Percentiles rank a stretch among this genome's conserved stretches.
Conservation (phyloP, 2,797 vertebrate genomes). For the Cynopterus sphinx region DNA sequence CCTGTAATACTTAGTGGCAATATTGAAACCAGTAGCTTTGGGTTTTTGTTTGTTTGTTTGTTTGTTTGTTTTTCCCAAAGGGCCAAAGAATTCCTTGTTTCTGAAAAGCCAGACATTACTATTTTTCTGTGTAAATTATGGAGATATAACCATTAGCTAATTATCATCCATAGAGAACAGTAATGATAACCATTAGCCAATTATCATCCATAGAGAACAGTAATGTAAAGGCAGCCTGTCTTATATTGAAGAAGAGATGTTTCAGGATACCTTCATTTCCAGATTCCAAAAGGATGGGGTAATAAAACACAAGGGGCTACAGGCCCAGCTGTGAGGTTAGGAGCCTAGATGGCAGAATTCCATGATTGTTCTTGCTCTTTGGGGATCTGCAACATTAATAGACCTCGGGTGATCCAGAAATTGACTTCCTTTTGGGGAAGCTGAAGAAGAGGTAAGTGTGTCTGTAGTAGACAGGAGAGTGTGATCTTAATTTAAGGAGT, state of each 20-base stretch:
- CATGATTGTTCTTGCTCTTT: constrained; percentile 57
- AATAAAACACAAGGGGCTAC: constrained; percentile 64
- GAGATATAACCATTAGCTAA: not conserved
- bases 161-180: not conserved
- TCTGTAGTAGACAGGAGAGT: constrained; percentile 17
- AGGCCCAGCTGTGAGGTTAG: constrained; percentile 72
- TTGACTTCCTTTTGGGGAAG: constrained; percentile 65
- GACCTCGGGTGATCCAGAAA: constrained; percentile 57
- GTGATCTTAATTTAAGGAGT: constrained; percentile 37
- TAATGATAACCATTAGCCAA: not conserved
- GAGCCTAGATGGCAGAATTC: constrained; percentile 63
- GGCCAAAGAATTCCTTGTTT: constrained; percentile 34
- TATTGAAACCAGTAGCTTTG: not conserved
- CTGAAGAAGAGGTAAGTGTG: constrained; percentile 64
- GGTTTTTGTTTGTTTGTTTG: not conserved
- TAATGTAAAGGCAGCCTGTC: constrained; percentile 24
- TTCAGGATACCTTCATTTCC: constrained; percentile 71
- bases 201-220: not conserved
- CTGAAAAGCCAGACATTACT: constrained; percentile 5
- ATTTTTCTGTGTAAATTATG: constrained; percentile 10
- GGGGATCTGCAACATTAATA: constrained; percentile 59
- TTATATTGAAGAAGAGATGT: not conserved
- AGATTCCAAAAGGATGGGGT: constrained; percentile 36
- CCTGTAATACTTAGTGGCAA: not conserved
- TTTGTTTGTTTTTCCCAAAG: not conserved